Percentiles rank a stretch among this genome's conserved stretches.
Evolutionary conservation across 2,113 vertebrate species (phyloP).

Genomic region (Labeo catla): DNA sequence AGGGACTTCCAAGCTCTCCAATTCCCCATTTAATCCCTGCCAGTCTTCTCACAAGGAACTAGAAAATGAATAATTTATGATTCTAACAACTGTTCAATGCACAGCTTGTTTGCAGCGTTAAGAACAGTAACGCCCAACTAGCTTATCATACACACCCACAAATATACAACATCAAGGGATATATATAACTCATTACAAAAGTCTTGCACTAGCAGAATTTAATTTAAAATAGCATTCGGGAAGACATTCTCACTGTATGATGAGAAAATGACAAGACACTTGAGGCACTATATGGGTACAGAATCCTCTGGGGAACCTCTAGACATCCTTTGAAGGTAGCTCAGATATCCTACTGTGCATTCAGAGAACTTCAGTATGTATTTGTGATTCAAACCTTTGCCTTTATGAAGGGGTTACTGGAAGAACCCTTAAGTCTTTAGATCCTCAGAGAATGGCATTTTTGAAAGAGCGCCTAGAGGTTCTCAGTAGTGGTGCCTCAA

Average conservation of each 20-base stretch:
- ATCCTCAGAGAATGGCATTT: background rate
- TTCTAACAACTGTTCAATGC: background rate
- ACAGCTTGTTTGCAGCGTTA: background rate
- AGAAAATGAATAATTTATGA: background rate
- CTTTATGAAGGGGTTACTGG: background rate
- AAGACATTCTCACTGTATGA: background rate
- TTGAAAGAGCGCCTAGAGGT: background rate
- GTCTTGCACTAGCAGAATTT: background rate
- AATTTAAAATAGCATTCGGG: background rate
- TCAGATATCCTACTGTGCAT: background rate
- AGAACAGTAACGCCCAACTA: background rate
- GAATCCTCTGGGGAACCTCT: background rate
- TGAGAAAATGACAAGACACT: background rate
- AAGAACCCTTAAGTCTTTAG: background rate
- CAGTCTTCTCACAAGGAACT: constrained; percentile 2
- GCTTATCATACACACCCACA: background rate
- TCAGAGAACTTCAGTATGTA: background rate
- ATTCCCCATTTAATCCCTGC: background rate
- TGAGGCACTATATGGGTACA: background rate
- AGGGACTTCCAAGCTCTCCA: background rate
- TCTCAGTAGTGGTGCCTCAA: background rate
- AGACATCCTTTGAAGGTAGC: background rate
- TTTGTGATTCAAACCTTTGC: background rate
- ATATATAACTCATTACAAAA: background rate
- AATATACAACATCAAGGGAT: background rate